Conservation (phyloP, 2,888 invertebrate species). For the Acanthococcus lagerstroemiae region DNA sequence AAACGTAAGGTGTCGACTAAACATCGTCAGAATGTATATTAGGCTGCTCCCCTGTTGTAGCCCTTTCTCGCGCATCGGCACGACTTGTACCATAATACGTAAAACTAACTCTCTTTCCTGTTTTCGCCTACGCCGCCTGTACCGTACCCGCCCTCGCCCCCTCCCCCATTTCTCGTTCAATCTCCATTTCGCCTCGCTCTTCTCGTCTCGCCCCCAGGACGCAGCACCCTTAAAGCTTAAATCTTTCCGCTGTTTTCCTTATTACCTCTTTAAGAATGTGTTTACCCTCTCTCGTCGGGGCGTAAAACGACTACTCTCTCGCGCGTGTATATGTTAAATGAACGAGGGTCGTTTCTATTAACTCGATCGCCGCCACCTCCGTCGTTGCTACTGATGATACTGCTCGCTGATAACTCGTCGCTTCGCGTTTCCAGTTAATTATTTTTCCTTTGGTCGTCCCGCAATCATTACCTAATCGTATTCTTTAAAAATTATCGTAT, state of each 20-base stretch:
- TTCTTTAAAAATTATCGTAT: no score
- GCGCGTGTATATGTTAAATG: conserved; percentile 3
- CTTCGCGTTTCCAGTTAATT: conserved; percentile 12
- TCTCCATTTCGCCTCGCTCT: conserved; percentile 1
- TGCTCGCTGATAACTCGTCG: not conserved
- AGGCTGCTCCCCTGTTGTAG: not conserved
- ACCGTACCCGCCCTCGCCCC: not conserved
- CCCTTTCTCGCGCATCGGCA: not conserved
- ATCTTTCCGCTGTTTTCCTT: conserved; percentile 22
- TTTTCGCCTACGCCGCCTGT: no score
- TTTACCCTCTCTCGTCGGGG: not conserved
- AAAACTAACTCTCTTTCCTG: no score
- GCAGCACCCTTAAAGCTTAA: conserved; percentile 7
- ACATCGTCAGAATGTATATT: conserved; percentile 30
- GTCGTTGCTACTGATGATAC: not conserved
- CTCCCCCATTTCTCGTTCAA: conserved; percentile 9
- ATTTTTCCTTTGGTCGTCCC: conserved; percentile 10
- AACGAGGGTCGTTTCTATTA: conserved; percentile 15
- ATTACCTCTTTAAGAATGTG: conserved; percentile 25
- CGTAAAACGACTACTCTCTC: not conserved
- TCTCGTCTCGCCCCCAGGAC: no score
- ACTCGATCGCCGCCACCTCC: not conserved
- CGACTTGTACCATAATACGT: conserved; percentile 2
- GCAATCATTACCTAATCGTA: no score
- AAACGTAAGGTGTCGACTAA: conserved; percentile 30